Evolutionary conservation across 2,888 invertebrate species (phyloP).

Genomic region (Lasioglossum lativentre): DNA sequence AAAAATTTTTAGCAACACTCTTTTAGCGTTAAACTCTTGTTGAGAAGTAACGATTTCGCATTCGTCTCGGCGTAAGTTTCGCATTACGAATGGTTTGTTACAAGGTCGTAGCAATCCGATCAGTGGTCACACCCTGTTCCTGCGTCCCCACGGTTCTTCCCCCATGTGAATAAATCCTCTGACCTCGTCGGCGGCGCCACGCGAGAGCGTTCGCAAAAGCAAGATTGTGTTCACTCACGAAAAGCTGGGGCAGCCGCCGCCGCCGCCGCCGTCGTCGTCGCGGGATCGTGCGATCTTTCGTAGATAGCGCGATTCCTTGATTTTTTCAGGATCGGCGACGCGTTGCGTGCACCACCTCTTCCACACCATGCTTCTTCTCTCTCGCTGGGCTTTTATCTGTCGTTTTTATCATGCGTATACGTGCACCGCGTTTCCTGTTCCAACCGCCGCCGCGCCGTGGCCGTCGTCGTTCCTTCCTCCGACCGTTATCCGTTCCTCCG

Average conservation of each 20-base stretch:
- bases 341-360: slow-evolving; percentile 30
- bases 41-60: no score
- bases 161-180: background rate
- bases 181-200: background rate
- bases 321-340: slow-evolving; percentile 26
- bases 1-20: no score
- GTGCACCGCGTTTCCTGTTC: slow-evolving; percentile 71
- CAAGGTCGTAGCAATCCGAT: background rate
- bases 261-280: background rate
- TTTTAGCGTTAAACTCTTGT: no score
- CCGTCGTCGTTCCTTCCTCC: slow-evolving; percentile 22
- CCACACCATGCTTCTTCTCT: slow-evolving; percentile 15
- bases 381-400: slow-evolving; percentile 67
- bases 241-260: slow-evolving; percentile 18
- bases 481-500: slow-evolving; percentile 29
- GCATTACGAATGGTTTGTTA: background rate
- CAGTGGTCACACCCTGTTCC: background rate
- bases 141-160: background rate
- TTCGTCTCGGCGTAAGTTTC: background rate
- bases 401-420: slow-evolving; percentile 72
- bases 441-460: slow-evolving; percentile 31
- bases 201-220: background rate
- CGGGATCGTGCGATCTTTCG: background rate
- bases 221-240: slow-evolving; percentile 14
- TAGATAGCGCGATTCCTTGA: slow-evolving; percentile 32